Base-by-base conservation (phyloP, 2,797 vertebrate genomes). In the Clamator glandarius region DNA sequence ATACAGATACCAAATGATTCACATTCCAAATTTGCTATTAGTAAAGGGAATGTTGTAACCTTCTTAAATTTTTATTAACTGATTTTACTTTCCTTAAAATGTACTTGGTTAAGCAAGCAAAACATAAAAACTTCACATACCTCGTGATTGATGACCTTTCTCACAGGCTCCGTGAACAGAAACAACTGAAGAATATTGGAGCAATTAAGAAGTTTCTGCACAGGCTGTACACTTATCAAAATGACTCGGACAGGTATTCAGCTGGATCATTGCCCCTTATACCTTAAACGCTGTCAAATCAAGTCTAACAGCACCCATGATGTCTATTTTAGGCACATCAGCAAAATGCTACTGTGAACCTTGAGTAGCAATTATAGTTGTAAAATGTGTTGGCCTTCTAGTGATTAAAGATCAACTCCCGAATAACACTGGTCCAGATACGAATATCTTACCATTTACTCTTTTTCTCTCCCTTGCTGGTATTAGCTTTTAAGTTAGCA, bases 271-370 rank as follows among this genome's bases (percentile, higher is more conserved):
- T 94, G 97, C 94, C 96, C 97, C 96, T 90, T 87, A 29, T 59
- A 76, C 96, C 87, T 96, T 95, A 92, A 85, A 92, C 76, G 44
- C 96, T 96, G 97, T 97, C 97, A 97, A 92, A 96, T 70, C 61
- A 58, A 61, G 74, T 93, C 58, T 44, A 95, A 76, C 84, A 87
- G 95, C 75, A 89, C 96, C 94, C 90, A 84, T 44, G 25, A 95
- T 97, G 95, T 48, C 94, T 96, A 96, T 97, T 97, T 97, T 87
- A 90, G 93, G 96, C 85, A 73, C 94, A 94, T 97, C 96, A 96
- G 96, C 94, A 96, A 97, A 98, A 98, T 97, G 95, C 95, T 97
- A 97, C 92, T 3, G 16, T 96, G 97, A 98, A 97, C 97, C 97
- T 97, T 97, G 85, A 96, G 94, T 88, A 92, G 96, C 96, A 97